Evolutionary conservation across 2,888 invertebrate genomes (phyloP), one percentile per base, ranked within the genome.

Genomic region (Orchestes rusci): DNA sequence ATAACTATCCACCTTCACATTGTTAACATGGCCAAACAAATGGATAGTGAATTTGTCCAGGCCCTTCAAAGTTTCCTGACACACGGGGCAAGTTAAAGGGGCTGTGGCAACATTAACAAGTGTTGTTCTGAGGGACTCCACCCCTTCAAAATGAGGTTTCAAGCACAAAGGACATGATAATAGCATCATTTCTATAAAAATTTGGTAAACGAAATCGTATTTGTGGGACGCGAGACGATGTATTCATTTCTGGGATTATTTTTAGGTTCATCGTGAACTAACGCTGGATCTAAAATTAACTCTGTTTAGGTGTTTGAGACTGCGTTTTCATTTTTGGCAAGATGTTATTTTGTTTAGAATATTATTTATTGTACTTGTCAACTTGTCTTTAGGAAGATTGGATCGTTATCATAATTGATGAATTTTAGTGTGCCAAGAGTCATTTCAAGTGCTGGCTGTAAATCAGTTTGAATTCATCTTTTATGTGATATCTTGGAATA

Each of bases 41-140:
- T 89, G 88, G 59, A 88, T 85, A 1, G 88, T 88, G 38, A 88
- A 70, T 70, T 88, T 88, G 65, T 88, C 88, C 52, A 89, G 73
- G 1, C 88, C 88, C 51, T 77, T 69, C 15, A 88, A 71, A 55
- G 79, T 71, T 59, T 87, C 85, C 58, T 79, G 76, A 62, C 89
- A 89, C 48, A 88, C 78, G 10, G 88, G 88, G 63, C 89, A 89
- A 40, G 74, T 64, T 54, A 88, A 70, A 50, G 80, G 81, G 50
- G 84, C 79, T 35, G 84, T 85, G 12, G 87, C 83, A 29, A 83
- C 83, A 59, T 76, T 77, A 49, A 88, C 82, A 40, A 89, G 72
- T 55, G 80, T 79, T 45, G 80, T 74, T 61, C 84, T 74, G 53
- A 89, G 68, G 12, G 80, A 72, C 61, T 84, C 81, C 46, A 82